Evolutionary conservation across 2,888 invertebrate genomes (phyloP), one percentile per base, ranked within the genome.

Genomic region (Chelonus formosanus): DNA sequence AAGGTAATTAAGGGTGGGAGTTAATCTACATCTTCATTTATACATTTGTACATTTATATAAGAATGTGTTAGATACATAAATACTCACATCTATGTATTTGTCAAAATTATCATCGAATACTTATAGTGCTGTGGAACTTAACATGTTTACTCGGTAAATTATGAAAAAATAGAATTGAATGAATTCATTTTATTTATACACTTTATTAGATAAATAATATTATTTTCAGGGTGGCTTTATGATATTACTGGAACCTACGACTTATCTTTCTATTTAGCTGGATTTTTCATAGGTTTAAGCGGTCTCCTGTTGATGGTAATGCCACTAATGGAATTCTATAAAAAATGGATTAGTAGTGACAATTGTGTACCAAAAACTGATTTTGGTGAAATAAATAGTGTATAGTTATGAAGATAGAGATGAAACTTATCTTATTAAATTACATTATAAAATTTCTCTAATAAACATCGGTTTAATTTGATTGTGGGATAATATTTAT

Each of bases 201-300:
- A 31, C 32, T 67, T 56, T 35, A 45, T 60, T n/a, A 8, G 7
- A 40, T 20, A 7, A 7, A 35, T 35, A 53, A 32, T 60, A 4
- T 45, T 48, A 3, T 43, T 52, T 87, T 65, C 86, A 94, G 94
- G 94, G 53, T 92, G 91, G 91, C 87, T 94, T 50, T 92, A 89
- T 85, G 94, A 95, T 84, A 86, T 92, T 64, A 93, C 93, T 0
- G 89, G 89, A 55, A 89, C 88, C 5, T 94, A 94, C 85, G 89
- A 92, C 81, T 85, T 92, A 56, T 91, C 94, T 0, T 95, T 95
- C 86, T 93, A 92, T 85, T 80, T 93, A 62, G 91, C 93, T 1
- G 95, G 95, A 0, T 85, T 91, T 34, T 94, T 93, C 85, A 94
- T 95, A 72, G 89, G 89, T 0, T 62, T 92, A 7, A 93, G 94